Evolutionary conservation across 2,797 vertebrate genomes (phyloP).

Genomic region (Poeciliopsis turneri): DNA sequence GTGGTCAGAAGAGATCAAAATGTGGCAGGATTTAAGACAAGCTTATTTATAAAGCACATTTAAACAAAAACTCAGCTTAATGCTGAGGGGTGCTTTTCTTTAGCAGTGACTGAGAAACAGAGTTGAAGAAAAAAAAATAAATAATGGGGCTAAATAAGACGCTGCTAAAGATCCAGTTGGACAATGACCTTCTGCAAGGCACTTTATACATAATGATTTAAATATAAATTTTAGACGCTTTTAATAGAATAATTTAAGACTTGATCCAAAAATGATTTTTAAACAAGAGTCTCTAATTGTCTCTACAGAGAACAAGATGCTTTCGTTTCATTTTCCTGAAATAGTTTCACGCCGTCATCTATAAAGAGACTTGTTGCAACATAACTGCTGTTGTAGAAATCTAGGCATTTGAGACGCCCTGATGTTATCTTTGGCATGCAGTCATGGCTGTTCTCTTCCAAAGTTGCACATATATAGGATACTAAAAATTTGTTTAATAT

Average conservation of each 20-base stretch:
- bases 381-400: background rate
- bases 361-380: conserved; percentile 11
- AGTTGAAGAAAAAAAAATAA: background rate
- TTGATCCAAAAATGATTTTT: background rate
- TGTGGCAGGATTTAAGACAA: background rate
- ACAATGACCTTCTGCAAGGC: background rate
- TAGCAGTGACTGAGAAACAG: background rate
- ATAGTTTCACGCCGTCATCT: background rate
- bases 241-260: background rate
- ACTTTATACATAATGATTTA: background rate
- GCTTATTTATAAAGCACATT: background rate
- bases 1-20: background rate
- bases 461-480: background rate
- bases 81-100: background rate
- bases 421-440: conserved; percentile 23
- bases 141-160: background rate
- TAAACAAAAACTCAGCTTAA: background rate
- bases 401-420: conserved; percentile 28
- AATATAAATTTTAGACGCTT: background rate
- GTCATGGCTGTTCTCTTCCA: background rate
- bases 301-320: background rate
- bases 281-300: background rate
- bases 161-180: background rate
- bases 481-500: too few relatives aligned
- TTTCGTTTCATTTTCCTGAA: conserved; percentile 1